Evolutionary conservation across 2,113 vertebrate species (phyloP).

Genomic region (Myxocyprinus asiaticus): DNA sequence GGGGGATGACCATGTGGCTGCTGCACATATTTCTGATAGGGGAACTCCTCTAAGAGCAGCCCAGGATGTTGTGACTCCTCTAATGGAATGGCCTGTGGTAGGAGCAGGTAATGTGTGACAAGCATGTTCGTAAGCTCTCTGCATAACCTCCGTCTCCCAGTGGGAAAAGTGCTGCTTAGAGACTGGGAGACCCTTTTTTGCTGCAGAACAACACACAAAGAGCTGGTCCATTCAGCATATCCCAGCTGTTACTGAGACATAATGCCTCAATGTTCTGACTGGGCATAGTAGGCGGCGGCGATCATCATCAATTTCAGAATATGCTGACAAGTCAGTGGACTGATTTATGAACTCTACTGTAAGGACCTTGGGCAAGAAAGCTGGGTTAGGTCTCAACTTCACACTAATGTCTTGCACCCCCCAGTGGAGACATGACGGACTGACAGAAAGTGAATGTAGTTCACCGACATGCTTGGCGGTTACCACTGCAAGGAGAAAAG

Average conservation of each 20-base stretch:
- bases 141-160: background rate
- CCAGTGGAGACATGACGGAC: background rate
- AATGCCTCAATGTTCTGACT: background rate
- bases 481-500: background rate
- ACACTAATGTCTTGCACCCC: background rate
- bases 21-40: too few species aligned
- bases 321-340: too few species aligned
- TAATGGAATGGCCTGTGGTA: too few species aligned
- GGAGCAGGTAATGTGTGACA: background rate
- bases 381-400: background rate
- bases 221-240: background rate
- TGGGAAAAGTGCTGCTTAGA: background rate
- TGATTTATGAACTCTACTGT: background rate
- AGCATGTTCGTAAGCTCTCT: background rate
- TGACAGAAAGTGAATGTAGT: background rate
- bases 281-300: background rate
- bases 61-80: too few species aligned
- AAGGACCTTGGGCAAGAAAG: background rate
- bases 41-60: too few species aligned
- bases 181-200: background rate
- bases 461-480: background rate
- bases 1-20: background rate
- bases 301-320: background rate
- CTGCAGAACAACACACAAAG: background rate
- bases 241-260: background rate